Conservation (phyloP, 2,888 invertebrate species). For the Caenorhabditis sp. region DNA sequence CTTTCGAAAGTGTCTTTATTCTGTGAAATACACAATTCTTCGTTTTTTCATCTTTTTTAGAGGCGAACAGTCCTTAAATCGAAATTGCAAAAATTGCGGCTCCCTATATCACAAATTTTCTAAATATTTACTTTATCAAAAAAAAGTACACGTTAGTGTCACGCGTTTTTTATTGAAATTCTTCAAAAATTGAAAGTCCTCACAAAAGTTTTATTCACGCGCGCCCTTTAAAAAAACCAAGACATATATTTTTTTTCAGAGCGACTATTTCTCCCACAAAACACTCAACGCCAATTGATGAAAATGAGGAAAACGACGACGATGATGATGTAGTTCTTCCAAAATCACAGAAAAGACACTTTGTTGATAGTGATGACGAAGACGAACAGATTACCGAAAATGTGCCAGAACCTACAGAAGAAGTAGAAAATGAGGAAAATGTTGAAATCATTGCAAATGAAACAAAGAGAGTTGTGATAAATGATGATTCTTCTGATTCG, state of each 20-base stretch:
- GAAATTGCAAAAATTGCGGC: too few relatives aligned
- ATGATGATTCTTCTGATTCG: conserved; percentile 16
- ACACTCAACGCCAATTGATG: not conserved
- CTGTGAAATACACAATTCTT: too few relatives aligned
- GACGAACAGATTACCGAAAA: conserved; percentile 5
- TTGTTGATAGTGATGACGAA: conserved; percentile 23
- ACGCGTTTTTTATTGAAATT: too few relatives aligned
- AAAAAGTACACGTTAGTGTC: too few relatives aligned
- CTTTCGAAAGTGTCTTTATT: too few relatives aligned
- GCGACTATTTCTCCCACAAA: not conserved
- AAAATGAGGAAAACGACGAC: not conserved
- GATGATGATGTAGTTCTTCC: not conserved
- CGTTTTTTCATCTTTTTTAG: too few relatives aligned
- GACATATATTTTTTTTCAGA: not conserved
- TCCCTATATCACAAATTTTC: too few relatives aligned
- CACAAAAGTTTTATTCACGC: too few relatives aligned
- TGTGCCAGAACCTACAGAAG: not conserved
- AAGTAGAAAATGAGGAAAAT: conserved; percentile 7
- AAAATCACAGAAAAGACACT: not conserved
- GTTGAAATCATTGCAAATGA: not conserved
- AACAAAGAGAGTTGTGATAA: conserved; percentile 2
- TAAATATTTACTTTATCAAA: too few relatives aligned
- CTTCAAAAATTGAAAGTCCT: too few relatives aligned
- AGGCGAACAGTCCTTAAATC: too few relatives aligned
- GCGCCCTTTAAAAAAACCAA: too few relatives aligned